Base-by-base conservation (phyloP, 37 sponge, comb jelly and placozoan species). In the Oscarella lobularis region DNA sequence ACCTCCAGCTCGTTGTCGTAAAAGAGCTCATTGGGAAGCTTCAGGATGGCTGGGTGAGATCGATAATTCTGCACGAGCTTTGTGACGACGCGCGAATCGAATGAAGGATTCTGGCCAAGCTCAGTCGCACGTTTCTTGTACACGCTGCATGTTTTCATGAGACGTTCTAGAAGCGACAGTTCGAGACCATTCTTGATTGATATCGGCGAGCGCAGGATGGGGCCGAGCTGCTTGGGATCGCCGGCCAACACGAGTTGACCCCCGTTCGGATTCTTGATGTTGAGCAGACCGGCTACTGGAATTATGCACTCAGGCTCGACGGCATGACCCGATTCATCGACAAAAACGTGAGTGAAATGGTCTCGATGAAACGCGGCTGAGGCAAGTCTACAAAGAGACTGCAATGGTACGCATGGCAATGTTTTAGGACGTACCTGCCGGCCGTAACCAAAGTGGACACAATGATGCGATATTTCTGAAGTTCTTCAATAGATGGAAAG, bases 301-400 rank as follows among this genome's bases (percentile, higher is more conserved):
- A 86, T 39, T 3, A 90, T 60, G 36, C 81, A 77, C 76, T 90
- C 90, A 0, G 90, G 87, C 78, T 86, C 90, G 3, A 81, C 81
- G 5, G 90, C 90, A 72, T 90, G 90, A 3, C 90, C 90, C 4
- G 87, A 80, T 73, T 90, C 90, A 66, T 90, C 90, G 14, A 90
- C 73, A 81, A 90, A 83, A 14, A 90, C 84, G 66, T 86, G 87
- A 4, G 84, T 76, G 72, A 90, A 90, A 68, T 81, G 84, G 3
- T 80, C 78, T 70, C 72, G 75, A 27, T 80, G 6, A 67, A 90
- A 73, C 4, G 73, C 6, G 29, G 29, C 29, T n/a, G 71, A 68
- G 5, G 31, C 71, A 5, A 68, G 31, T 68, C 71, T 68, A 20
- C 6, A 68, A 5, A 14, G 31, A 4, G 33, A 68, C 20, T 48